Base-by-base conservation (phyloP, 2,113 vertebrate genomes). In the Bagarius yarrelli region DNA sequence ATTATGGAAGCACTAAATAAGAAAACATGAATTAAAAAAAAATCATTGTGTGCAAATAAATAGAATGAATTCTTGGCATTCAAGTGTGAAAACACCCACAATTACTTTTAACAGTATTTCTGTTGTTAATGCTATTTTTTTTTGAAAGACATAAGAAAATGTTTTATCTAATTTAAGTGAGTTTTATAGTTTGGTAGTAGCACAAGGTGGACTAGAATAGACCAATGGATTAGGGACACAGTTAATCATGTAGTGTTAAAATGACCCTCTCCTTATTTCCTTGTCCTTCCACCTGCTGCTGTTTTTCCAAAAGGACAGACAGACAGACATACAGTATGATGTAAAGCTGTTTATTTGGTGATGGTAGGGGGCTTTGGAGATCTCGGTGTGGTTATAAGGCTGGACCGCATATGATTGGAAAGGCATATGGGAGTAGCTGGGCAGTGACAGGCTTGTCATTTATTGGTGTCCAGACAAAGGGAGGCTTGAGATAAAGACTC, bases 141-240 rank as follows among this genome's bases (percentile, higher is more conserved):
- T n/a, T n/a, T 69, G n/a, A 40, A 56, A 32, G 57, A 55, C 16
- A 16, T 9, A 80, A 80, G n/a, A 50, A 79, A 36, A 81, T 79
- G 64, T 81, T 64, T 82, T 1, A 27, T 77, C n/a, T 50, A n/a
- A 47, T 57, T 81, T 16, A 34, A 40, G 2, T 44, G 21, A 59
- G 44, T 75, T 36, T 34, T 69, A 34, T 50, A 34, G 30, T 52
- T 60, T 59, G 52, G 55, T 61, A 52, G 56, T 76, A 88, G 79
- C 85, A 90, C 85, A 87, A 82, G 86, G 88, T 91, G 89, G 85
- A 87, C 81, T 91, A 89, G 86, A 87, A 80, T 90, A 89, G 85
- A 86, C 76, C 84, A 86, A 90, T 91, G 88, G 85, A 85, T 88
- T 85, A 87, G 89, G 91, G 69, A 78, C 75, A 85, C 74, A 34